These are phyloP conservation scores for Sebastes jordani DNA, from an alignment of 2,797 vertebrate genomes.

Conservation along the genomic window DNA sequence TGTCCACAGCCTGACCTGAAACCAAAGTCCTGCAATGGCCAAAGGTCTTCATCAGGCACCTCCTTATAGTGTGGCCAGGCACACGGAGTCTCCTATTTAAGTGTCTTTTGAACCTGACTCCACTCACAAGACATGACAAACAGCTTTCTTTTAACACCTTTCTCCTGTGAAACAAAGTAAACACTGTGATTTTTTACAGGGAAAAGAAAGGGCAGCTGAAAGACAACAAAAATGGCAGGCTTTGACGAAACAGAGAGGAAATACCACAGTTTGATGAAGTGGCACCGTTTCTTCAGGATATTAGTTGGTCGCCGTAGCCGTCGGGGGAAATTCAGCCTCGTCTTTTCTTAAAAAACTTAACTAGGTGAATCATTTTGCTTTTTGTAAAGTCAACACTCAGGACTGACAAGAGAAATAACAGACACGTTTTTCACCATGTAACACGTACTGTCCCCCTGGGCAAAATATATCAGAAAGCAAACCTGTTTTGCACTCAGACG, in stretches of 20 bases:
- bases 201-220: constrained; percentile 21
- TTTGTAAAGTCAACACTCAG: constrained; percentile 30
- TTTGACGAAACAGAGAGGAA: constrained; percentile 41
- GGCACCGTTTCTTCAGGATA: constrained; percentile 23
- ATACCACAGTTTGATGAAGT: constrained; percentile 35
- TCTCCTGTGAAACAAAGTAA: constrained; percentile 61
- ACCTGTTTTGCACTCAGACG: not conserved
- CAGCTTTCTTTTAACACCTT: constrained; percentile 45
- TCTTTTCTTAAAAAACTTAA: constrained; percentile 1
- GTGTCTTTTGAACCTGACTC: constrained; percentile 17
- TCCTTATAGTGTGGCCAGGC: constrained; percentile 27
- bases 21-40: constrained; percentile 57
- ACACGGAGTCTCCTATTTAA: constrained; percentile 14
- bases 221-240: constrained; percentile 29
- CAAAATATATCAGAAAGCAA: not conserved
- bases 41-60: constrained; percentile 59
- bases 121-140: constrained; percentile 27
- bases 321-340: not conserved
- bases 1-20: constrained; percentile 76
- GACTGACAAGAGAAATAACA: constrained; percentile 32
- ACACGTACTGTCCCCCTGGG: not conserved
- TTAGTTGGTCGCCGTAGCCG: constrained; percentile 23
- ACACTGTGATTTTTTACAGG: constrained; percentile 41
- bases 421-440: constrained; percentile 1
- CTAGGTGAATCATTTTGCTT: constrained; percentile 39